phyloP scores from a whole-genome alignment of 2,888 invertebrate genomes.

The Coleophora deauratella region DNA sequence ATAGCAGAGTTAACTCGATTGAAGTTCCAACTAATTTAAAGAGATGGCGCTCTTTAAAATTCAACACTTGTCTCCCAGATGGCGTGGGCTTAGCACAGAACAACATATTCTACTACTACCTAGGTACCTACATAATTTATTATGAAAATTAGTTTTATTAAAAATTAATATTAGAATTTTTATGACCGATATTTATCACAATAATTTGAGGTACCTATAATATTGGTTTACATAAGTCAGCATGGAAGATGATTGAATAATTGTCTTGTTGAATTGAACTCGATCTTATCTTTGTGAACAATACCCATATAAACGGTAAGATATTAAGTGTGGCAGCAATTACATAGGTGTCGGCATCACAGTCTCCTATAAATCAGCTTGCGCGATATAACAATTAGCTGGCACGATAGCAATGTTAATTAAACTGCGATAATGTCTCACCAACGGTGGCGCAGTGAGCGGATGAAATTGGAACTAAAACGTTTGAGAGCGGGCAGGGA shows the following conservation, averaged over 20 bases:
- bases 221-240: no score
- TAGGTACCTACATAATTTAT: no score
- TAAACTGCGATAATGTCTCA: constrained; percentile 57
- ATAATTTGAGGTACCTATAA: no score
- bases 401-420: constrained; percentile 74
- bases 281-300: no score
- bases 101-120: no score
- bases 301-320: no score
- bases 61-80: constrained; percentile 28
- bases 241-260: no score
- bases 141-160: no score
- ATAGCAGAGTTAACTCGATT: constrained; percentile 5
- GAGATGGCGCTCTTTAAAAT: constrained; percentile 40
- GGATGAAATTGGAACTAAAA: constrained; percentile 32
- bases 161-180: no score
- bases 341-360: constrained; percentile 68
- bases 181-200: no score
- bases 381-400: constrained; percentile 74
- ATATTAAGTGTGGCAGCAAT: constrained; percentile 38
- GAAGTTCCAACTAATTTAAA: constrained; percentile 26
- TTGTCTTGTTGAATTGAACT: no score
- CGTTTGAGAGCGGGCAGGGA: not conserved
- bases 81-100: constrained; percentile 22
- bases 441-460: constrained; percentile 34
- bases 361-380: constrained; percentile 69